Percentiles rank a stretch among this genome's conserved stretches.
phyloP scores from a whole-genome alignment of 2,888 invertebrate species.

The Dilophus febrilis region DNA sequence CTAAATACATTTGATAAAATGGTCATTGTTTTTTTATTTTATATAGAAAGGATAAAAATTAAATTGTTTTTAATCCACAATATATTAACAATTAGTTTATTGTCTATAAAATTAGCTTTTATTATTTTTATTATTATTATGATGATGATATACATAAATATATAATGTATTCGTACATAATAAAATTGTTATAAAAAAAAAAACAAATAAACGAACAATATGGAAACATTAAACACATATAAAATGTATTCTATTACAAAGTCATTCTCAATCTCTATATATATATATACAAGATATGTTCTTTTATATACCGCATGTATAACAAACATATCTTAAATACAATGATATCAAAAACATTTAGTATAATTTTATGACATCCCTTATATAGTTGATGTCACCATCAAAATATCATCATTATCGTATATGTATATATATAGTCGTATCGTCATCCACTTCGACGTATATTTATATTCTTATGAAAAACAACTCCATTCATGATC shows the following conservation, averaged over 20 bases:
- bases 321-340: constrained; percentile 2
- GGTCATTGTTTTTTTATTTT: too few relatives aligned
- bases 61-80: too few relatives aligned
- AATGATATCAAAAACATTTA: constrained; percentile 23
- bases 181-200: too few relatives aligned
- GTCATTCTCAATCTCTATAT: constrained; percentile 2
- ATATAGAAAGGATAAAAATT: too few relatives aligned
- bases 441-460: neutral
- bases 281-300: neutral
- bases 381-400: constrained; percentile 16
- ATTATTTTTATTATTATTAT: too few relatives aligned
- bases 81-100: too few relatives aligned
- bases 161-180: too few relatives aligned
- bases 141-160: too few relatives aligned
- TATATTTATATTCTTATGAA: too few relatives aligned
- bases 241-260: constrained; percentile 7
- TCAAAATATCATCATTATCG: neutral
- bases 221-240: constrained; percentile 1
- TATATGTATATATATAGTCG: neutral
- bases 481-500: too few relatives aligned
- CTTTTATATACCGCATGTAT: neutral
- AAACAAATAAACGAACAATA: neutral
- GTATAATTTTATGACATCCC: constrained; percentile 29
- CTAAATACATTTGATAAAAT: too few relatives aligned
- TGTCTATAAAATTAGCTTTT: too few relatives aligned